Conservation (phyloP, 1,140 invertebrate species). For the Battus philenor region DNA sequence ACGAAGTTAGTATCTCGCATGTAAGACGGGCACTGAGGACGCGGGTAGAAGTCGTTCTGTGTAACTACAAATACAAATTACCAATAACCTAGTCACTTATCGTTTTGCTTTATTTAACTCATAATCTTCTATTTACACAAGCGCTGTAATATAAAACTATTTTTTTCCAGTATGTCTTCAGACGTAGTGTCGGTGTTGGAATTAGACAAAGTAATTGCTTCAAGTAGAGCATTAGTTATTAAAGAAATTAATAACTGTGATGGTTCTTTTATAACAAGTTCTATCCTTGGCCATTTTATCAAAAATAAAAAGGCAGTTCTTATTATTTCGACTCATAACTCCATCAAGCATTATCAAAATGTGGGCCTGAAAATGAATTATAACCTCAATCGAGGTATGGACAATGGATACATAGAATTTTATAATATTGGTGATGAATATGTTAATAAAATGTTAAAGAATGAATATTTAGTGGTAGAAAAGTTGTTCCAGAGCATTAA, state of each 20-base stretch:
- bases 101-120: neutral
- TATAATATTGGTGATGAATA: conserved; percentile 49
- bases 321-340: conserved; percentile 82
- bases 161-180: conserved; percentile 69
- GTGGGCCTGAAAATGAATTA: conserved; percentile 84
- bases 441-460: conserved; percentile 75
- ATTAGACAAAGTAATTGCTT: conserved; percentile 74
- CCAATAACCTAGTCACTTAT: conserved; percentile 9
- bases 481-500: conserved; percentile 40
- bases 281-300: conserved; percentile 77
- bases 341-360: conserved; percentile 82
- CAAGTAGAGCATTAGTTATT: conserved; percentile 78
- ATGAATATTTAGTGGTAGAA: conserved; percentile 60
- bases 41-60: conserved; percentile 3
- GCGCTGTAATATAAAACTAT: conserved; percentile 5
- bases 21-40: conserved; percentile 14
- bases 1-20: conserved; percentile 7
- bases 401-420: conserved; percentile 74
- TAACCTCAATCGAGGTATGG: conserved; percentile 78
- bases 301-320: conserved; percentile 77
- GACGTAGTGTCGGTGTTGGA: conserved; percentile 77
- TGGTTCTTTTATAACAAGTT: conserved; percentile 82
- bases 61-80: conserved; percentile 11
- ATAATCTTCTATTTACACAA: conserved; percentile 3
- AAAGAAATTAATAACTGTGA: conserved; percentile 82